Conservation (phyloP, 1,140 invertebrate genomes). For the Camponotus pennsylvanicus region DNA sequence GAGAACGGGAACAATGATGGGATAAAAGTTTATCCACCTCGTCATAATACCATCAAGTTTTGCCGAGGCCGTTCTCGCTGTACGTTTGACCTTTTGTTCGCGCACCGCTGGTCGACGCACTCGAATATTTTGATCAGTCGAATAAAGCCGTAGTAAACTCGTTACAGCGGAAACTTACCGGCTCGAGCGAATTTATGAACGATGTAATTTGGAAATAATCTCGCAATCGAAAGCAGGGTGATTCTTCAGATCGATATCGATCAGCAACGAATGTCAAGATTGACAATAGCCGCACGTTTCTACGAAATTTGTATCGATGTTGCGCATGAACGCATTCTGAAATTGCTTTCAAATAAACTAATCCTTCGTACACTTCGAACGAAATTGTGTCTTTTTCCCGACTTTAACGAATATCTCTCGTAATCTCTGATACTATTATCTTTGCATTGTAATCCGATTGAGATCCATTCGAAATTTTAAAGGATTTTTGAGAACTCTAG, state of each 20-base stretch:
- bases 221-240: background rate
- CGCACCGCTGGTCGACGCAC: conserved; percentile 21
- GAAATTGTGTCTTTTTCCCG: background rate
- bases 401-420: background rate
- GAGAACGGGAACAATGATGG: conserved; percentile 19
- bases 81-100: conserved; percentile 41
- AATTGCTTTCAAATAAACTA: background rate
- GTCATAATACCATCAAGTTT: conserved; percentile 46
- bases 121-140: background rate
- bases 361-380: background rate
- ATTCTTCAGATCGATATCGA: background rate
- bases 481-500: background rate
- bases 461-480: background rate
- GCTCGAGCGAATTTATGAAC: background rate
- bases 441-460: background rate
- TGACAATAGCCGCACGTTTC: conserved; percentile 1
- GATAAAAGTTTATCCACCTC: conserved; percentile 37
- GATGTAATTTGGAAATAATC: conserved; percentile 1
- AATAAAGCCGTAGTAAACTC: background rate
- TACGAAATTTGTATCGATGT: background rate
- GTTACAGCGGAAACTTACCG: background rate
- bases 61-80: conserved; percentile 47
- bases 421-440: background rate
- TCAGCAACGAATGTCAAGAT: conserved; percentile 18
- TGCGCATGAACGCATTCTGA: background rate